phyloP scores from a whole-genome alignment of 2,113 vertebrate species.

The Saiga tatarica region DNA sequence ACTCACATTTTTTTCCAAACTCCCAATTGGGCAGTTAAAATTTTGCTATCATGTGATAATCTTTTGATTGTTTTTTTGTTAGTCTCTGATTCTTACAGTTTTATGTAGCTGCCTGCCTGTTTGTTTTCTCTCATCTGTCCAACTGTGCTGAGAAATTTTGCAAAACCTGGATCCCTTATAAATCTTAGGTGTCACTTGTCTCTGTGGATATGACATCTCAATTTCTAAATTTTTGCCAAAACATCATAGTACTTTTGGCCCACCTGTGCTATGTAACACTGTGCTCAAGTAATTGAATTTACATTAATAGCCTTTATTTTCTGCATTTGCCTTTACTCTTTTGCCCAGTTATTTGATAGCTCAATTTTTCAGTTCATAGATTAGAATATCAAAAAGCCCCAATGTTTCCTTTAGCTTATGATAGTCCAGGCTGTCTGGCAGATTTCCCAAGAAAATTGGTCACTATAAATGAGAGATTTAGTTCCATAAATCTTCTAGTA shows the following conservation, averaged over 20 bases:
- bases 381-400: not conserved
- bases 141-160: not conserved
- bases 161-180: not conserved
- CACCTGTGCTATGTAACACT: not conserved
- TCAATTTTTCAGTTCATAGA: not conserved
- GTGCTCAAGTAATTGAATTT: not conserved
- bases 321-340: not conserved
- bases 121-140: not conserved
- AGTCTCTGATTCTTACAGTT: not conserved
- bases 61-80: not conserved
- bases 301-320: not conserved
- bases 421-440: not conserved
- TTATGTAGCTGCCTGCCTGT: not conserved
- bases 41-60: not conserved
- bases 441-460: not conserved
- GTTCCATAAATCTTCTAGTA: not conserved
- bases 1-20: not conserved
- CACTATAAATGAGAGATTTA: not conserved
- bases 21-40: not conserved
- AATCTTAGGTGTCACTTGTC: not conserved
- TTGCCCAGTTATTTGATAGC: not conserved
- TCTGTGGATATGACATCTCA: not conserved
- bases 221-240: slow-evolving; percentile 19
- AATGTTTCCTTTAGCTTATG: not conserved
- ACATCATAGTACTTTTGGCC: not conserved